Evolutionary conservation across 2,797 vertebrate species (phyloP), one percentile per base, ranked within the genome.

Genomic region (Acanthornis magna): DNA sequence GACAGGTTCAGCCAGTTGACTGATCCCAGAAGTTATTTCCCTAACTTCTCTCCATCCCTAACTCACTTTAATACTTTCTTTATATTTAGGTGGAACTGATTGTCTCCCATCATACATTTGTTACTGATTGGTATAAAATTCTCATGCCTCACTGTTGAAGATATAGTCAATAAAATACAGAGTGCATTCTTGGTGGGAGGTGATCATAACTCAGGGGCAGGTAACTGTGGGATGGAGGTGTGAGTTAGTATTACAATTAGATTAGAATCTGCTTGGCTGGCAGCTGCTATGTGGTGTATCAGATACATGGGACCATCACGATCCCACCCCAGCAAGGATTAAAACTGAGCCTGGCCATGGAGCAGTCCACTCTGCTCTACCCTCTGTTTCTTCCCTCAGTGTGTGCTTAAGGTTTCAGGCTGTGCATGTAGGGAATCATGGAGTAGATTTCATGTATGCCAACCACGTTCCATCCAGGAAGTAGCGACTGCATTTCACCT

Each of bases 81-180:
- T 48, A 5, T 8, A 36, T 42, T 61, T 62, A 43, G 15, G 22
- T 62, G 34, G 34, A 75, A 25, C 9, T 29, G 6, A 20, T 20
- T 62, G 8, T 68, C 22, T 75, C 36, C 14, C 25, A 9, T 27
- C 11, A 15, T 22, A 32, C 12, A 22, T 71, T 70, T 62, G 8
- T 48, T 38, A 50, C 16, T 55, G 11, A 38, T 21, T 25, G 6
- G 8, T 38, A 6, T 43, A 62, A 55, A 89, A 62, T 55, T 62
- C 5, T 48, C 32, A 68, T 0, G 0, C 16, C 47, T 67, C 0
- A 0, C 26, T 75, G 4, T 29, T 62, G 34, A 48, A 75, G 13
- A 27, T 43, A 21, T 2, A 36, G 36, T 5, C 0, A 43, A n/a
- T 54, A 32, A 75, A 50, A 38, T 68, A 19, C 1, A 25, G 16